Conservation (phyloP, 2,888 invertebrate species). For the Phaonia tiefii region DNA sequence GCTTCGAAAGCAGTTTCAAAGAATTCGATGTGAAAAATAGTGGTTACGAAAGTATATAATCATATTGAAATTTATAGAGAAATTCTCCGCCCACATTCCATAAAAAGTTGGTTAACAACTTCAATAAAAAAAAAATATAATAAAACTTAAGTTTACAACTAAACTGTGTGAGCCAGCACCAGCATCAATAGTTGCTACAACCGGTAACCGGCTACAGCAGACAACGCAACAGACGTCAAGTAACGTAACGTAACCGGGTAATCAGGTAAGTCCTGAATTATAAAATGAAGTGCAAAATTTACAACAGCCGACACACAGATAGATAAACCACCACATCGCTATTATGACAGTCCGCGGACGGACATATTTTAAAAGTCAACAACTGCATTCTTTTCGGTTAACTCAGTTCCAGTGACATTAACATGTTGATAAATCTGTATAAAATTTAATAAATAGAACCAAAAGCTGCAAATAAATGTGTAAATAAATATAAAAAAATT, state of each 20-base stretch:
- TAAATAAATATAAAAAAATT: slow-evolving; percentile 21
- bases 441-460: no score
- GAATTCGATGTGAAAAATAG: no score
- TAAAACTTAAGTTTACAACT: background rate
- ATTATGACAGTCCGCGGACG: background rate
- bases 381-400: background rate
- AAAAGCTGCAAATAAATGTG: background rate
- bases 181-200: background rate
- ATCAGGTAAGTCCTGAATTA: slow-evolving; percentile 18
- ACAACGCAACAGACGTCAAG: no score
- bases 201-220: no score
- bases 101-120: no score
- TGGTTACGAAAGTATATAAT: background rate
- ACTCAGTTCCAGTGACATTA: no score
- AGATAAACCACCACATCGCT: no score
- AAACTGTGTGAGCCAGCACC: background rate
- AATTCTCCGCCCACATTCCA: slow-evolving; percentile 13
- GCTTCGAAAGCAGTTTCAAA: background rate
- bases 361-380: background rate
- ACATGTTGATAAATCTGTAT: no score
- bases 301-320: slow-evolving; percentile 7
- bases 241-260: no score
- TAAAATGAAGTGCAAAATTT: background rate
- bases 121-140: background rate
- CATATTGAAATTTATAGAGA: background rate